Base-by-base conservation (phyloP, 2,888 invertebrate genomes). In the Caenorhabditis uteleia region DNA sequence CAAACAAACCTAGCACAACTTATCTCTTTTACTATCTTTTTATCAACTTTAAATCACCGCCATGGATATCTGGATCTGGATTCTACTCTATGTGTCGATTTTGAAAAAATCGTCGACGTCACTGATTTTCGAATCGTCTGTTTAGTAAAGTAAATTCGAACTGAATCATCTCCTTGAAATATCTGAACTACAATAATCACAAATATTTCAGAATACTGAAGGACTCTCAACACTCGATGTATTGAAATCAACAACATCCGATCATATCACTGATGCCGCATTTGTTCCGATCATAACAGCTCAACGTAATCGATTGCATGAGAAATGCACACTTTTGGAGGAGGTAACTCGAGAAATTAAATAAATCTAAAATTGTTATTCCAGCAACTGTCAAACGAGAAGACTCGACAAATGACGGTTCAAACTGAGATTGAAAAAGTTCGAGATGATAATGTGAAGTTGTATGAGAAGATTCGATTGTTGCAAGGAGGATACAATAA, bases 381-480 rank as follows among this genome's bases (percentile, higher is more conserved):
- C 48, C 55, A 67, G 66, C 49, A 55, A 1, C 36, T 72, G n/a
- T 45, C 53, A 0, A 10, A 54, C 14, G 65, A 69, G 21, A 69
- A 60, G 31, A 56, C 58, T 0, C 51, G 57, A 16, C 62, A 68
- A 16, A 53, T 56, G 7, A 46, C 69, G 3, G 47, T 85, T 21
- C 84, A 85, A 72, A 84, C 83, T 50, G 86, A 87, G 74, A 82
- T 85, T 51, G 86, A 87, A 77, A 84, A 85, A 56, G 77, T 87
- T 14, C 78, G 86, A 48, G 84, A 84, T 1, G 87, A 87, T 78
- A 87, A 87, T 70, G 83, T 87, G 26, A 86, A 86, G 68, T 80
- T 87, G 50, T 87, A 86, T 67, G 87, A 87, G 77, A 87, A 87
- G 77, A 86, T 87, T 49, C 83, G 85, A 49, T 87, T 86, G 77